phyloP scores from a whole-genome alignment of 2,888 invertebrate species.

The Mythimna lalbum region DNA sequence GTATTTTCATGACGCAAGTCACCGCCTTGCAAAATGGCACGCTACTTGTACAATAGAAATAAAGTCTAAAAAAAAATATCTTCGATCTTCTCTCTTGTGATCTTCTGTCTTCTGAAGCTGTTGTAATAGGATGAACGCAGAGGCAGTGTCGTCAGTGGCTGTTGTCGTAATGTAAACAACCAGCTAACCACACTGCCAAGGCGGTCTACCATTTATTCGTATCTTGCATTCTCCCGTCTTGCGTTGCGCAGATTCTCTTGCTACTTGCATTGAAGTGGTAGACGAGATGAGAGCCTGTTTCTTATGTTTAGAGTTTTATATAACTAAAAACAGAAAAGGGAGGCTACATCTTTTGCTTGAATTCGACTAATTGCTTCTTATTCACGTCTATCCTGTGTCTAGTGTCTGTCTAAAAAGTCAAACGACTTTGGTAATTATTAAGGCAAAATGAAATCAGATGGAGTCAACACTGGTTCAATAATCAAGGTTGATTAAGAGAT shows the following conservation, averaged over 20 bases:
- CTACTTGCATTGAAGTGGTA: constrained; percentile 5
- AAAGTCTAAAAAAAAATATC: background rate
- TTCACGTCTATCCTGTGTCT: background rate
- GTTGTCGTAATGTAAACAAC: constrained; percentile 96
- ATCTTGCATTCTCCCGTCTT: constrained; percentile 53
- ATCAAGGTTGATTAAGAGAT: too few relatives aligned
- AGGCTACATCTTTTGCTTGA: constrained; percentile 41
- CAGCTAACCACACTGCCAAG: constrained; percentile 99
- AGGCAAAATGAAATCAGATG: too few relatives aligned
- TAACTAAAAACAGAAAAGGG: constrained; percentile 21
- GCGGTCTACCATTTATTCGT: constrained; percentile 89
- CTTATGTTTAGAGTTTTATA: constrained; percentile 27
- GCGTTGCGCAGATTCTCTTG: background rate
- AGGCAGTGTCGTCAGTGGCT: constrained; percentile 99
- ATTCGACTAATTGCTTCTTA: background rate
- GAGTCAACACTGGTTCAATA: too few relatives aligned
- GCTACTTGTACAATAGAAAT: constrained; percentile 3
- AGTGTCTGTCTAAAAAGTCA: background rate
- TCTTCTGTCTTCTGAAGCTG: constrained; percentile 9
- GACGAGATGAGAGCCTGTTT: constrained; percentile 41
- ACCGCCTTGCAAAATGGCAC: background rate
- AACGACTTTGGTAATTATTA: too few relatives aligned
- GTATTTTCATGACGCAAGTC: background rate
- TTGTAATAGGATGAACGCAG: constrained; percentile 91
- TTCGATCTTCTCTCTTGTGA: constrained; percentile 22